These are phyloP conservation scores for Stratiomys singularior DNA, from an alignment of 2,888 invertebrate genomes.

Conservation along the genomic window DNA sequence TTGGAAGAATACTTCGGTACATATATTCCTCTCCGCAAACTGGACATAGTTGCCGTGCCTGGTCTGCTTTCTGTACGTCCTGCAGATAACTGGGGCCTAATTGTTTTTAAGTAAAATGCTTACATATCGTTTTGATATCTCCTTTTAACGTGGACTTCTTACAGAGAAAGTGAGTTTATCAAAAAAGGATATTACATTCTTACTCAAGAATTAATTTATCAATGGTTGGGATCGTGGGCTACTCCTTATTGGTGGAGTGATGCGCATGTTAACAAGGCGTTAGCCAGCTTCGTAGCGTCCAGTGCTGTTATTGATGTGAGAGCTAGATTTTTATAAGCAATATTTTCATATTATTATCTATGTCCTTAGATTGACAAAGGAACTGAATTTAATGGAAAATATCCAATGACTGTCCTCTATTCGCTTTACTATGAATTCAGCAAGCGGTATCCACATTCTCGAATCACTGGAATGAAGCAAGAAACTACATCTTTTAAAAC, in stretches of 20 bases:
- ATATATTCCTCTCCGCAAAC: conserved; percentile 73
- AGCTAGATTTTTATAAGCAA: too few species aligned
- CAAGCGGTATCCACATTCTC: conserved; percentile 80
- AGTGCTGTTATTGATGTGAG: conserved; percentile 79
- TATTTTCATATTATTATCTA: too few species aligned
- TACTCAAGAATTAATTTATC: conserved; percentile 79
- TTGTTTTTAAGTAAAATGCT: conserved; percentile 76
- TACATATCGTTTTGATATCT: neutral
- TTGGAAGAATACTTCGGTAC: conserved; percentile 73
- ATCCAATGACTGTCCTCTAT: conserved; percentile 82
- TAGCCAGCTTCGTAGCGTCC: conserved; percentile 79
- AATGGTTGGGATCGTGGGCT: conserved; percentile 81
- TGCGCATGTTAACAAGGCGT: conserved; percentile 79
- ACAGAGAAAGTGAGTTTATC: conserved; percentile 79
- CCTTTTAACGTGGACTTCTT: neutral
- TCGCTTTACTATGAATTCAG: conserved; percentile 84
- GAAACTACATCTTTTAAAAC: conserved; percentile 81
- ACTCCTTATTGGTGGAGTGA: conserved; percentile 84
- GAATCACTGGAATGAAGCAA: conserved; percentile 76
- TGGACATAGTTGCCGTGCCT: conserved; percentile 80
- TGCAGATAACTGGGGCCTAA: conserved; percentile 82
- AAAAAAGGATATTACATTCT: conserved; percentile 73
- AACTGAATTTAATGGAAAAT: conserved; percentile 79
- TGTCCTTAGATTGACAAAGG: conserved; percentile 80
- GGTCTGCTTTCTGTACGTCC: conserved; percentile 77